These are phyloP conservation scores for Protomyctophum bolini DNA, from an alignment of 2,113 vertebrate species.

Conservation along the genomic window DNA sequence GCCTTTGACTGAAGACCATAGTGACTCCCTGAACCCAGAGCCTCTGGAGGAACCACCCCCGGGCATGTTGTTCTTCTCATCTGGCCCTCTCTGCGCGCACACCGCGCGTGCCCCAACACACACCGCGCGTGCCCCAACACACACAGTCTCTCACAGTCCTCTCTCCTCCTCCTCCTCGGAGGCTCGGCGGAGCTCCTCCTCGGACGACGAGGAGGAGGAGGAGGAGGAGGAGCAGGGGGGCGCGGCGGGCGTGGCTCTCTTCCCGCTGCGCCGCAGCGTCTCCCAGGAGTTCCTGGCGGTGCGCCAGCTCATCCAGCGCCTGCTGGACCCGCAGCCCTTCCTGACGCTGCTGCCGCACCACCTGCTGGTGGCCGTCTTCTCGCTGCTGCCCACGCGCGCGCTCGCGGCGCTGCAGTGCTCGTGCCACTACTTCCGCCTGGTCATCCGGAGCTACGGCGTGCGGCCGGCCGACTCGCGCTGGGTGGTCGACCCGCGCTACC, in stretches of 20 bases:
- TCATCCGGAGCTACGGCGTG: conserved; percentile 91
- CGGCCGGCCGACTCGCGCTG: conserved; percentile 92
- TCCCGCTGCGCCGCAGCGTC: conserved; percentile 76
- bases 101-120: neutral
- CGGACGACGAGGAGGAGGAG: neutral
- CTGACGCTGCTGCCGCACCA: conserved; percentile 91
- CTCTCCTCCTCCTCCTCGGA: neutral
- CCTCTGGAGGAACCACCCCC: conserved; percentile 80
- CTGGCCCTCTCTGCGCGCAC: neutral
- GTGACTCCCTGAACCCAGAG: neutral
- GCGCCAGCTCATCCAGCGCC: conserved; percentile 90
- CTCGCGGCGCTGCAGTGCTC: conserved; percentile 93
- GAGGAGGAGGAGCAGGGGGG: neutral
- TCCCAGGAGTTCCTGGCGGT: conserved; percentile 90
- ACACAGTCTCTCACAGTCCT: neutral
- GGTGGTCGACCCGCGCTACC: conserved; percentile 95
- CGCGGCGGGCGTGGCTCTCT: conserved; percentile 60
- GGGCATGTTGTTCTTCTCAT: conserved; percentile 86
- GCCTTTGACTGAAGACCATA: neutral
- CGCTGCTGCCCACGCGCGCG: conserved; percentile 87
- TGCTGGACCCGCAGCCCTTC: conserved; percentile 91
- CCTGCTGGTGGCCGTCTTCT: conserved; percentile 89
- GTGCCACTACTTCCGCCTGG: conserved; percentile 89
- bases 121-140: neutral
- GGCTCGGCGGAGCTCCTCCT: neutral